Percentiles rank a stretch among this genome's conserved stretches.
Conservation (phyloP, 2,797 vertebrate species). For the Rachycentron canadum region DNA sequence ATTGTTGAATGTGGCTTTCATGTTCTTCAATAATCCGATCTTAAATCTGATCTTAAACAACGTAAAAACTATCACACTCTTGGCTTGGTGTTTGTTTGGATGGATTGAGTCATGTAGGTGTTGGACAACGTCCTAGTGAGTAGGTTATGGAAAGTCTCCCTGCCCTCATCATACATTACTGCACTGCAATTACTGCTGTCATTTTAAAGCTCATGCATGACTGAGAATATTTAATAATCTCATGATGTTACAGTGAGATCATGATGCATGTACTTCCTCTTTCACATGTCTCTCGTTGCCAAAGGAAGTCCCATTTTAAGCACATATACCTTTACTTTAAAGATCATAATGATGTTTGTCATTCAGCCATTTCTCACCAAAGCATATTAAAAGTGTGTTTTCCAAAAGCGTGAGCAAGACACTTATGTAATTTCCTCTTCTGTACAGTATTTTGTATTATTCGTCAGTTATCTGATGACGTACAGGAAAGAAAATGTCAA, state of each 20-base stretch:
- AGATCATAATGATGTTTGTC: neutral
- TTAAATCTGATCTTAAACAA: neutral
- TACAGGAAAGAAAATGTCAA: constrained; percentile 42
- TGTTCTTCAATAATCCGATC: neutral
- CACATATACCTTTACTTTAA: neutral
- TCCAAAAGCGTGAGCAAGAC: constrained; percentile 6
- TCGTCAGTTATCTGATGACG: constrained; percentile 27
- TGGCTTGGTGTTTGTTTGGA: constrained; percentile 53
- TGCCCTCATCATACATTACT: neutral
- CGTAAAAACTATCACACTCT: constrained; percentile 3
- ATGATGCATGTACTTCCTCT: constrained; percentile 31
- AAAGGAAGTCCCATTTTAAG: constrained; percentile 19
- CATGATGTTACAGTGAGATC: constrained; percentile 27
- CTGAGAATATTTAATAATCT: constrained; percentile 12
- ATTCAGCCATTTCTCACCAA: neutral
- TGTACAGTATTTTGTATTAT: constrained; percentile 33
- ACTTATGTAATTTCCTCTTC: constrained; percentile 66
- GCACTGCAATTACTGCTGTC: neutral
- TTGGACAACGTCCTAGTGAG: constrained; percentile 65
- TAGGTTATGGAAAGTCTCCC: constrained; percentile 68
- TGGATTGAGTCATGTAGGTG: constrained; percentile 42
- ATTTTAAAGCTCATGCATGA: constrained; percentile 20
- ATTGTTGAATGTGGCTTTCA: neutral
- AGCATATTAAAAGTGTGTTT: constrained; percentile 6
- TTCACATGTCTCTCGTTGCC: neutral